phyloP scores from a whole-genome alignment of 2,888 invertebrate species.

The Tinea pellionella region DNA sequence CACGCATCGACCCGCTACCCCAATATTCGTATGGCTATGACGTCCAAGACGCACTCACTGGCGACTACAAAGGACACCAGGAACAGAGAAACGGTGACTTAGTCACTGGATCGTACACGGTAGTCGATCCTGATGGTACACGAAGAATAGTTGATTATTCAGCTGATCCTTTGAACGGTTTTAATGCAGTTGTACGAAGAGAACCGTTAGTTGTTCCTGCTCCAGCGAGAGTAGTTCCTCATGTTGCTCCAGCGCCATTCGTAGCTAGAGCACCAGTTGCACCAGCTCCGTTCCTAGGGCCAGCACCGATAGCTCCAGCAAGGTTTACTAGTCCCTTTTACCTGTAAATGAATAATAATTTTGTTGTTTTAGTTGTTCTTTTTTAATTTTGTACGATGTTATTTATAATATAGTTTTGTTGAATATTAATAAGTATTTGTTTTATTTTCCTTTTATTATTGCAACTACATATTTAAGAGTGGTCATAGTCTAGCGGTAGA shows the following conservation, averaged over 20 bases:
- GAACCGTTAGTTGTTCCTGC: constrained; percentile 50
- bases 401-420: constrained; percentile 11
- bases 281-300: constrained; percentile 16
- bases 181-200: constrained; percentile 68
- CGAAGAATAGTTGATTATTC: constrained; percentile 67
- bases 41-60: constrained; percentile 68
- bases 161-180: constrained; percentile 66
- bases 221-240: constrained; percentile 31
- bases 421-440: not conserved
- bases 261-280: constrained; percentile 28
- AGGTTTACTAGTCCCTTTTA: constrained; percentile 47
- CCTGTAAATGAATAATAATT: constrained; percentile 59
- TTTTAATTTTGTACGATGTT: constrained; percentile 16
- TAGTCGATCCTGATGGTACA: constrained; percentile 69
- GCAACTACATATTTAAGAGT: too few species aligned
- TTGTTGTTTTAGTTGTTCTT: constrained; percentile 45
- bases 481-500: too few species aligned
- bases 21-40: constrained; percentile 71
- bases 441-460: not conserved
- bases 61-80: constrained; percentile 70
- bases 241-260: constrained; percentile 28
- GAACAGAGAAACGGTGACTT: constrained; percentile 68
- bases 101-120: constrained; percentile 67
- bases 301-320: constrained; percentile 32
- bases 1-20: constrained; percentile 52